Evolutionary conservation across 2,888 invertebrate species (phyloP), one percentile per base, ranked within the genome.

Genomic region (Actias luna): DNA sequence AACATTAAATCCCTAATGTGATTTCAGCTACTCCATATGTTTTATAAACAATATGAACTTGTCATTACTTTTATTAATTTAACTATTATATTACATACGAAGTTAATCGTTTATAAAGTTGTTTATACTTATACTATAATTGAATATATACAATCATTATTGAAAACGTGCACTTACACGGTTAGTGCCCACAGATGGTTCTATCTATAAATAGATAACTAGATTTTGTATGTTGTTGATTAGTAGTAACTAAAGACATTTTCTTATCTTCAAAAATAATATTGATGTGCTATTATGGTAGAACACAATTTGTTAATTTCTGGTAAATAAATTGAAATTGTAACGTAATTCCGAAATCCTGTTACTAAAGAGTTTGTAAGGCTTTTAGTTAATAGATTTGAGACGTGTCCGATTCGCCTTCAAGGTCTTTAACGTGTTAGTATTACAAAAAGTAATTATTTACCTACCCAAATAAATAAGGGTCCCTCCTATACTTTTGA

Each of bases 381-480:
- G 16, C 16, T 55, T 29, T 58, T 62, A 42, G 57, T 55, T 61
- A 18, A 2, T 61, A 39, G 18, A 59, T 39, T 52, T 18, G 39
- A 14, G 59, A 60, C 58, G 60, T 31, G 62, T 60, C 39, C 36
- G 57, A 59, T 61, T 36, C 61, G 36, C 61, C 31, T 36, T 63
- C 63, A 66, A 66, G 64, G 64, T n/a, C 39, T 61, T 27, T 7
- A 25, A 63, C 39, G 35, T 33, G 22, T 61, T 61, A 2, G n/a
- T 29, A 14, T 22, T 27, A 55, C n/a, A n/a, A n/a, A 36, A 39
- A 2, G 16, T 39, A 39, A 39, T 39, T 10, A 39, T 16, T 39
- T 39, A 39, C 16, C 36, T 39, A 39, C 14, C 14, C 36, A 39
- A 39, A 39, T 8, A 33, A 33, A 33, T 8, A 33, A 33, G 8